Evolutionary conservation across 2,113 vertebrate species (phyloP).

Genomic region (Petaurus breviceps): DNA sequence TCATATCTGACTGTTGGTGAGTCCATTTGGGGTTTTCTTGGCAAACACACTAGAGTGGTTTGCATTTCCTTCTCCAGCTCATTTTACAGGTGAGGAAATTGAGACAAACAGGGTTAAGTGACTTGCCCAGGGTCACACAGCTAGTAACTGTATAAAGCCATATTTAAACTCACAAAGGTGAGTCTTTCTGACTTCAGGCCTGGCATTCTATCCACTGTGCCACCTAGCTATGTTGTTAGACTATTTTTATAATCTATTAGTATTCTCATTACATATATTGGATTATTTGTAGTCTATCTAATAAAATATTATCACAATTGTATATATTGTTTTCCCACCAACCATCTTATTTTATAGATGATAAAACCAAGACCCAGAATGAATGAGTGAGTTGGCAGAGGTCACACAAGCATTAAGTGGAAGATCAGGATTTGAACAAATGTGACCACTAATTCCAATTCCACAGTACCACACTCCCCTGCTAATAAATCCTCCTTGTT

Average conservation of each 20-base stretch:
- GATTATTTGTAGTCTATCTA: neutral
- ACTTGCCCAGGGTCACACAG: neutral
- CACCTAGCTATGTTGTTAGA: neutral
- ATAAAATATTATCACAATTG: neutral
- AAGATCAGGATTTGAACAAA: neutral
- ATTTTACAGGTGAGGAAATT: neutral
- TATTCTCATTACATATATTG: neutral
- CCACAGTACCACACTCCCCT: neutral
- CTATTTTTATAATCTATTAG: neutral
- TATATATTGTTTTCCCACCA: neutral
- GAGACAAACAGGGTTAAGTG: neutral
- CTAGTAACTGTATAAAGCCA: neutral
- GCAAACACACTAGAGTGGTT: no score
- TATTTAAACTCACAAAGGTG: neutral
- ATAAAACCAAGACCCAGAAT: neutral
- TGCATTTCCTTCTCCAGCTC: neutral
- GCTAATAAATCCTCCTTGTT: neutral
- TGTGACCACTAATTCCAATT: neutral
- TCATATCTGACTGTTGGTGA: no score
- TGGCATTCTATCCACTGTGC: neutral
- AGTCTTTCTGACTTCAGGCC: neutral
- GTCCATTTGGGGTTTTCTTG: no score
- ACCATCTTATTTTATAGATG: neutral
- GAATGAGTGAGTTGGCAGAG: neutral
- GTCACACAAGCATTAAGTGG: neutral